Base-by-base conservation (phyloP, 1,140 invertebrate genomes). In the Ips typographus region DNA sequence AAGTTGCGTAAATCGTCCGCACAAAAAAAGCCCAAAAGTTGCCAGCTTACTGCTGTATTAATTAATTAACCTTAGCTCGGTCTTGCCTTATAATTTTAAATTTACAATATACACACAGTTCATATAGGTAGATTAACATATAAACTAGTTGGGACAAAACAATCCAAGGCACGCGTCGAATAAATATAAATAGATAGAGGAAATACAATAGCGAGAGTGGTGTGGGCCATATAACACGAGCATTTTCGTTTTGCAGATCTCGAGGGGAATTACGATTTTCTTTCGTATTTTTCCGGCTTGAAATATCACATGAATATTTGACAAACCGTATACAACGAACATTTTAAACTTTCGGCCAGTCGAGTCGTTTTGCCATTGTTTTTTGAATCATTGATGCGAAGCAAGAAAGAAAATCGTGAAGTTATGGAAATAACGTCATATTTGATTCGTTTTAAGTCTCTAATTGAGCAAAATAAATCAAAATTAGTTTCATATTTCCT, bases 211-310 rank as follows among this genome's bases (percentile, higher is more conserved):
- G 22, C 22, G 22, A 22, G 22, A 22, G 22, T 22, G 22, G 22
- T 22, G 22, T 22, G 22, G 22, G 22, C 22, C 22, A 22, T 22
- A 49, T 49, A 49, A 1, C 22, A 3, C 44, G 7, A 8, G 44
- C 44, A 49, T 49, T 22, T 49, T 49, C 44, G 44, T 49, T 49
- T 49, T 49, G 44, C 44, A 49, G 22, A 49, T 49, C 44, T 49
- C 44, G 44, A 49, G 44, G 44, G 44, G 44, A 49, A 49, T 49
- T 49, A 8, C 44, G 44, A 49, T 49, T 49, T 49, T 6, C 44
- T 49, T 49, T 49, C 22, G 44, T 49, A 49, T 22, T 49, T 49
- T 49, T 49, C 44, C 6, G 44, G 44, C 44, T 49, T 49, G 44
- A 49, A 22, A 49, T 49, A 49, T 49, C 22, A 22, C 44, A 49